Base-by-base conservation (phyloP, 2,113 vertebrate species). In the Solea solea region DNA sequence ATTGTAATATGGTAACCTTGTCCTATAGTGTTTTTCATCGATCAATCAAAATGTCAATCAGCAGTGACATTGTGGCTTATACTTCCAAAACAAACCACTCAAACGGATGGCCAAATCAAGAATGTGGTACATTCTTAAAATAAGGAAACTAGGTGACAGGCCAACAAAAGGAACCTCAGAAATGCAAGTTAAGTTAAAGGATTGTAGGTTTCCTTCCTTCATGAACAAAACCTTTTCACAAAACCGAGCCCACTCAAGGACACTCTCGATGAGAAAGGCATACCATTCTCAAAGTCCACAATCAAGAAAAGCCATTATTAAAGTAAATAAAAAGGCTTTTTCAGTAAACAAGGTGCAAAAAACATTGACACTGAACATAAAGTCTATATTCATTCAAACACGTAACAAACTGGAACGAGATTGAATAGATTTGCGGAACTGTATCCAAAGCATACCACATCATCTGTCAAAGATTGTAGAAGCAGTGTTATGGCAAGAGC, bases 191-290 rank as follows among this genome's bases (percentile, higher is more conserved):
- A 56, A 44, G 9, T 21, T 21, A n/a, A 8, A 59, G 10, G n/a
- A 21, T 16, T 4, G n/a, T n/a, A 21, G 55, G n/a, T 16, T n/a
- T 25, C 41, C 45, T 10, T 21, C 9, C 34, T 16, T 8, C 9
- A 25, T 27, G 39, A 55, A 39, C 53, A 55, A 44, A 59, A 59
- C 54, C 13, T 56, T 52, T 54, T 54, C 21, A 41, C 56, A 58
- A 13, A n/a, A 21, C 12, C 39, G 7, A 44, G 41, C 57, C 14
- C 45, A 10, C 4, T 48, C 11, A 13, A 48, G 14, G 45, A 48
- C 2, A 41, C 7, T 21, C 40, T 59, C 27, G 14, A 56, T 10
- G 40, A 59, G n/a, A 40, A 7, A 42, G n/a, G 28, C 2, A 39
- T 40, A 56, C 5, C n/a, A 59, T 44, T 44, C n/a, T 42, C 39